A percentile compares a stretch with the other conserved stretches of the same genome.
Conservation (phyloP, 2,797 vertebrate genomes). For the Lagodon rhomboides region DNA sequence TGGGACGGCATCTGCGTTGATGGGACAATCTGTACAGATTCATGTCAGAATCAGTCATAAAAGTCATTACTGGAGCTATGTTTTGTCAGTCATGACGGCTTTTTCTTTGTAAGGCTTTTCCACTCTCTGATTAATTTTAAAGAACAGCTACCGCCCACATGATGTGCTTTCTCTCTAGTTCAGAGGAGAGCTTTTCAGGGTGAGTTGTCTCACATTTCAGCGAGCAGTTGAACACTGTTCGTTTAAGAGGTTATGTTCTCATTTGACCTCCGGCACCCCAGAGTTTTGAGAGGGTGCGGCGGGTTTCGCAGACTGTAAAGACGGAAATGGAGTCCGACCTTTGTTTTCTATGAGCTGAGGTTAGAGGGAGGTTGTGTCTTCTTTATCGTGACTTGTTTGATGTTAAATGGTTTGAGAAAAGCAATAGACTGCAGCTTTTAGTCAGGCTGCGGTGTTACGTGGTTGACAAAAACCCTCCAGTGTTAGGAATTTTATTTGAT, state of each 20-base stretch:
- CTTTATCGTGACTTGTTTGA: conserved; percentile 54
- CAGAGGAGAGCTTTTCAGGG: conserved; percentile 9
- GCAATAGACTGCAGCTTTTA: conserved; percentile 65
- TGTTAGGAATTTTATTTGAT: conserved; percentile 60
- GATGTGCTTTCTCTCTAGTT: conserved; percentile 24
- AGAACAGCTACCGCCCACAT: conserved; percentile 3
- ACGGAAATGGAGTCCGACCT: conserved; percentile 12
- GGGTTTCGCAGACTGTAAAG: not conserved
- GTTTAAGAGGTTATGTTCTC: conserved; percentile 29
- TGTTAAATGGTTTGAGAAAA: conserved; percentile 63
- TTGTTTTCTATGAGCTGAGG: conserved; percentile 25
- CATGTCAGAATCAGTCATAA: conserved; percentile 50
- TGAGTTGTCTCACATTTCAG: conserved; percentile 30
- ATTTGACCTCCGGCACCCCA: conserved; percentile 43
- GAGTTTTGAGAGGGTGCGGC: conserved; percentile 14
- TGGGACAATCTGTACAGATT: conserved; percentile 80
- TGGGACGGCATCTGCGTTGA: conserved; percentile 66
- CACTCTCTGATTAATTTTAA: conserved; percentile 25
- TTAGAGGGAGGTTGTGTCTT: conserved; percentile 28
- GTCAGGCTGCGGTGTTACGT: conserved; percentile 40
- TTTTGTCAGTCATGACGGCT: conserved; percentile 24
- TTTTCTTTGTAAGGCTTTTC: conserved; percentile 21
- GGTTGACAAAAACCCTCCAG: conserved; percentile 48
- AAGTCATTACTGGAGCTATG: conserved; percentile 38
- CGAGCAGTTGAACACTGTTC: conserved; percentile 26